Conservation (phyloP, 2,888 invertebrate species). For the Cerceris ruficornis region DNA sequence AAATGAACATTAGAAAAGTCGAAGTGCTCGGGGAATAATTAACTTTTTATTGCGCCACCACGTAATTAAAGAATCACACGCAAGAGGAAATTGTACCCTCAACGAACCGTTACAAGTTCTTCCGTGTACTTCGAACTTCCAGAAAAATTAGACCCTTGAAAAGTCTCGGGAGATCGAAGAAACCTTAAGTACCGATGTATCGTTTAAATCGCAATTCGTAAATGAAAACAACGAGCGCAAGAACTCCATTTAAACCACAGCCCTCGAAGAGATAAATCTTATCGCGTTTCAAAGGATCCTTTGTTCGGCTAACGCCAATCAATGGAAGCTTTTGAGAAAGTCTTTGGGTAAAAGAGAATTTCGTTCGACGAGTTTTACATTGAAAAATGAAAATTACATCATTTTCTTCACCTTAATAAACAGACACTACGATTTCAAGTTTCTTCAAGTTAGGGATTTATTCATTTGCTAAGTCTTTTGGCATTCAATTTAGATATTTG, state of each 20-base stretch:
- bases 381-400: too few species aligned
- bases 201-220: background rate
- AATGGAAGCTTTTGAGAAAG: slow-evolving; percentile 14
- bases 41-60: background rate
- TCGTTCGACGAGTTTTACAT: too few species aligned
- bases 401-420: too few species aligned
- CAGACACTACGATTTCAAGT: too few species aligned
- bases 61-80: background rate
- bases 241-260: background rate
- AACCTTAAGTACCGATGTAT: slow-evolving; percentile 13
- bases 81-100: background rate
- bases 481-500: too few species aligned
- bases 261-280: slow-evolving; percentile 4
- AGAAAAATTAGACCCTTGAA: background rate
- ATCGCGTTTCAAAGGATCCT: slow-evolving; percentile 11
- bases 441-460: background rate
- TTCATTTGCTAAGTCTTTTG: too few species aligned
- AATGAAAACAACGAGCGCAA: background rate
- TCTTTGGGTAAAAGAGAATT: too few species aligned
- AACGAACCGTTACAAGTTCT: background rate
- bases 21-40: background rate
- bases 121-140: background rate
- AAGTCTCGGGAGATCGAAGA: slow-evolving; percentile 3
- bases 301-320: slow-evolving; percentile 5
- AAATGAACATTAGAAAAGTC: background rate